Evolutionary conservation across 1,140 invertebrate genomes (phyloP).

Genomic region (Acromyrmex heyeri): DNA sequence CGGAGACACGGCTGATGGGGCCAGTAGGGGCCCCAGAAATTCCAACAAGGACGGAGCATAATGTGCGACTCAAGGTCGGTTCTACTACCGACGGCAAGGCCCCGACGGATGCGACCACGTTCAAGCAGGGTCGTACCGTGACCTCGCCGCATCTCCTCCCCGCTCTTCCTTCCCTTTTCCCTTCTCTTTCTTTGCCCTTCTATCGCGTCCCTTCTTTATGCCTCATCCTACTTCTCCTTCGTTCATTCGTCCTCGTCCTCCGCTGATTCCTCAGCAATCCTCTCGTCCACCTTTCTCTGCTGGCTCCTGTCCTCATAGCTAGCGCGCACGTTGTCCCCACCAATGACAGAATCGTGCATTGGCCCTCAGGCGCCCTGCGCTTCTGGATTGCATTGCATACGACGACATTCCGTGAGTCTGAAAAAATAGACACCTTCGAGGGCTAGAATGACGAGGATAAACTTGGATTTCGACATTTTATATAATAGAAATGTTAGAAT

Average conservation of each 20-base stretch:
- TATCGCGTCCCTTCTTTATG: slow-evolving; percentile 51
- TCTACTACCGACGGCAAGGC: slow-evolving; percentile 82
- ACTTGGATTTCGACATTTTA: neutral
- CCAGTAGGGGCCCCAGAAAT: slow-evolving; percentile 83
- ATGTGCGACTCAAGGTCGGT: slow-evolving; percentile 87
- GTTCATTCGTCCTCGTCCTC: slow-evolving; percentile 54
- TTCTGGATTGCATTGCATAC: slow-evolving; percentile 36
- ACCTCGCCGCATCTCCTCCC: slow-evolving; percentile 71
- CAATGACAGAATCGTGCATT: slow-evolving; percentile 64
- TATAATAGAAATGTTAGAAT: neutral
- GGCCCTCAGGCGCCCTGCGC: slow-evolving; percentile 53
- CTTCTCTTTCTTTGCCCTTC: slow-evolving; percentile 46
- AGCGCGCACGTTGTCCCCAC: slow-evolving; percentile 44
- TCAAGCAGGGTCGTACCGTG: slow-evolving; percentile 82
- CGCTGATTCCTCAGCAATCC: slow-evolving; percentile 48
- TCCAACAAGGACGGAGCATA: slow-evolving; percentile 85
- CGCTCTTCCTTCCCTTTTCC: neutral
- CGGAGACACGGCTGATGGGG: slow-evolving; percentile 82
- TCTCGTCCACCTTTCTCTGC: neutral
- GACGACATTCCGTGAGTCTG: slow-evolving; percentile 57
- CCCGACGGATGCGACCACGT: slow-evolving; percentile 79
- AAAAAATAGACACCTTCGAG: slow-evolving; percentile 20
- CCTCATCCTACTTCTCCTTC: slow-evolving; percentile 26
- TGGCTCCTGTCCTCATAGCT: slow-evolving; percentile 28
- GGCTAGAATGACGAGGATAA: neutral